Evolutionary conservation across 64 coral and sea anemone genomes (phyloP).

Genomic region (Acropora tenuis): DNA sequence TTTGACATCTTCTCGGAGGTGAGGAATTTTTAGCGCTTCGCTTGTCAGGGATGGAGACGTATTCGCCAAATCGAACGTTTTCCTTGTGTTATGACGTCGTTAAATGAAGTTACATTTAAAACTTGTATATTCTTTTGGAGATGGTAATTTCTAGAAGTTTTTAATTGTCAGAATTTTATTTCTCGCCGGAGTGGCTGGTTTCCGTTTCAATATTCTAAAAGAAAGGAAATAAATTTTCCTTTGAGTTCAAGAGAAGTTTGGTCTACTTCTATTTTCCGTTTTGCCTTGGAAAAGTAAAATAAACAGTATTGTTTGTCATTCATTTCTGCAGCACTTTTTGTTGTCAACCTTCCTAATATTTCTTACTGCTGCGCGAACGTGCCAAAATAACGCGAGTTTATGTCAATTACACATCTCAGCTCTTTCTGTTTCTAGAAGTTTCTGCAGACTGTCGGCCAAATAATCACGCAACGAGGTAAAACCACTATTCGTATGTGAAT

Average conservation of each 20-base stretch:
- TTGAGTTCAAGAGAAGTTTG: neutral
- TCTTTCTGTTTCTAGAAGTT: neutral
- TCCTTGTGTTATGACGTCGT: neutral
- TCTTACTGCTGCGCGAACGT: neutral
- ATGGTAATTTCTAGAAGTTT: neutral
- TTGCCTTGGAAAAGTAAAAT: neutral
- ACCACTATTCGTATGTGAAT: neutral
- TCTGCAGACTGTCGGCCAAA: neutral
- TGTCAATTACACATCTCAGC: neutral
- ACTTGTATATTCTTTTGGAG: neutral
- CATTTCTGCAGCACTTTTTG: neutral
- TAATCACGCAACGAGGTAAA: neutral
- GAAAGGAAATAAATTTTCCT: neutral
- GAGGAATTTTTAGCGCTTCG: neutral
- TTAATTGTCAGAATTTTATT: neutral
- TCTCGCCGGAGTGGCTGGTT: neutral
- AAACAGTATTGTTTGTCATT: constrained; percentile 23
- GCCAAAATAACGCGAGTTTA: neutral
- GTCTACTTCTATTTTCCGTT: neutral
- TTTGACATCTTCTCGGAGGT: neutral
- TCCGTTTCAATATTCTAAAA: neutral
- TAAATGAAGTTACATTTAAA: neutral
- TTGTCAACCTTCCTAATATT: no score
- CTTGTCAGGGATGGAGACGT: constrained; percentile 17
- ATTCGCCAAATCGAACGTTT: neutral